Evolutionary conservation across 2,113 vertebrate species (phyloP).

Genomic region (Rutilus rutilus): DNA sequence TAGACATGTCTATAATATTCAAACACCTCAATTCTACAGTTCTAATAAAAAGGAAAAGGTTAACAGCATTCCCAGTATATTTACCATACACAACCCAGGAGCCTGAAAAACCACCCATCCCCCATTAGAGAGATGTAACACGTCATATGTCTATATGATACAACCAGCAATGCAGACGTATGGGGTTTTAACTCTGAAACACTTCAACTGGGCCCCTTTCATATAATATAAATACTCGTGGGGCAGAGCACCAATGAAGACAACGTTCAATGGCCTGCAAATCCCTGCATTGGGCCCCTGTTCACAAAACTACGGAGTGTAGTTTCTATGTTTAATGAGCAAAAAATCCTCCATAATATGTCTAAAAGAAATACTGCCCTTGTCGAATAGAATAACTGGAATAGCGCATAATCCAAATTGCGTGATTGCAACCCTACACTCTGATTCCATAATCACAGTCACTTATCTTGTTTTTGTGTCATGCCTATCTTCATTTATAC

Average conservation of each 20-base stretch:
- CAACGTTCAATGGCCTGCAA: slow-evolving; percentile 23
- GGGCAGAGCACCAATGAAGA: not conserved
- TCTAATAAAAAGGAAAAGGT: not conserved
- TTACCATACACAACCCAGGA: not conserved
- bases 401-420: not conserved
- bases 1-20: not conserved
- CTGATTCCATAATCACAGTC: not conserved
- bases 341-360: not conserved
- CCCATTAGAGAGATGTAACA: not conserved
- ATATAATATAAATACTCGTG: slow-evolving; percentile 34
- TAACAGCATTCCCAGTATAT: not conserved
- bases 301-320: not conserved
- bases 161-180: not conserved
- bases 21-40: not conserved
- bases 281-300: not conserved
- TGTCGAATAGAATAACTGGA: not conserved
- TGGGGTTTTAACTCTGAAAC: slow-evolving; percentile 2
- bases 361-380: slow-evolving; percentile 18
- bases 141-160: slow-evolving; percentile 20
- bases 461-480: not conserved
- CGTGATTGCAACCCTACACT: not conserved
- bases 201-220: slow-evolving; percentile 13
- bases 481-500: too few species aligned
- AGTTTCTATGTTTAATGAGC: slow-evolving; percentile 36
- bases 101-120: slow-evolving; percentile 9